These are phyloP conservation scores for Tolypeutes matacus DNA, from an alignment of 2,797 vertebrate species.

Conservation along the genomic window DNA sequence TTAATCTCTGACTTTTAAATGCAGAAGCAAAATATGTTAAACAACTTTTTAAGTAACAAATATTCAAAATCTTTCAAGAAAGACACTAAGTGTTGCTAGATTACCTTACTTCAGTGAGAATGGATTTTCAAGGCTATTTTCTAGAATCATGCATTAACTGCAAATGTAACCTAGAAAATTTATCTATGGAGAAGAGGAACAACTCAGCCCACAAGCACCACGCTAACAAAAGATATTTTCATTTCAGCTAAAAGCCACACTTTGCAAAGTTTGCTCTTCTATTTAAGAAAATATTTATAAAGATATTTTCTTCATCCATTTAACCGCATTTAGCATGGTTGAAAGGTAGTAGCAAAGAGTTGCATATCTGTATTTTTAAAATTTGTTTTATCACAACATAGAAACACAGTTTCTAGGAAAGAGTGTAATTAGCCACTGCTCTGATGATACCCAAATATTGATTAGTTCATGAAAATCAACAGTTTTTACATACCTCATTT, in stretches of 20 bases:
- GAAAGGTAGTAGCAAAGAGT: not conserved
- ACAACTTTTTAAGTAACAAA: not conserved
- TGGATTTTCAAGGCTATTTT: not conserved
- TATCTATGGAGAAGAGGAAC: not conserved
- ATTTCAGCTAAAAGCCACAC: not conserved
- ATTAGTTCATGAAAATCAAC: conserved; percentile 29
- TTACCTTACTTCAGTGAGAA: not conserved
- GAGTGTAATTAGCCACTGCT: not conserved
- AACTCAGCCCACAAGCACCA: not conserved
- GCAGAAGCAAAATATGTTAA: conserved; percentile 27
- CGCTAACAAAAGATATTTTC: not conserved
- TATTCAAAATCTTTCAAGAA: not conserved
- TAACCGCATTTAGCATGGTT: not conserved
- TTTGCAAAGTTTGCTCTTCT: not conserved
- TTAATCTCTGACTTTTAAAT: not conserved
- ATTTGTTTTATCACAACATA: conserved; percentile 16
- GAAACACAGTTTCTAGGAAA: conserved; percentile 37
- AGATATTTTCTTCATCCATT: not conserved
- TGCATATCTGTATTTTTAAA: conserved; percentile 14
- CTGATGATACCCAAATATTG: not conserved
- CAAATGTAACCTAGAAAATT: not conserved
- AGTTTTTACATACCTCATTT: conserved; percentile 73
- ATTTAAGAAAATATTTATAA: conserved; percentile 10
- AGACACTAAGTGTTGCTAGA: not conserved
- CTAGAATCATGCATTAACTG: not conserved